These are phyloP conservation scores for Hartigia nigra DNA, from an alignment of 2,888 invertebrate species.

Conservation along the genomic window DNA sequence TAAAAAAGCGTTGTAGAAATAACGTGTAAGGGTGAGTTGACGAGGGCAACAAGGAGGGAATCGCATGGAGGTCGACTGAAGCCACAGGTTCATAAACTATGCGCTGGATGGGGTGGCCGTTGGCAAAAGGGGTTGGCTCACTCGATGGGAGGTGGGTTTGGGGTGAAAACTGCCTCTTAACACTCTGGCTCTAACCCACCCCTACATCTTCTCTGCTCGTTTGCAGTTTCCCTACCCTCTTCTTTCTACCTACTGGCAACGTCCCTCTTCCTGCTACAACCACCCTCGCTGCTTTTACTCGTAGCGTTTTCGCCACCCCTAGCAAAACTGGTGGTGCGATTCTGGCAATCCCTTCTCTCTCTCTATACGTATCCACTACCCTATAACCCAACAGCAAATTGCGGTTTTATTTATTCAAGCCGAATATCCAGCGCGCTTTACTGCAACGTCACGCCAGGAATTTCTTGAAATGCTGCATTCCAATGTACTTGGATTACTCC, in stretches of 20 bases:
- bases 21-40: neutral
- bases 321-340: neutral
- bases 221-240: slow-evolving; percentile 37
- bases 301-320: neutral
- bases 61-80: slow-evolving; percentile 29
- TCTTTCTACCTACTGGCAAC: slow-evolving; percentile 28
- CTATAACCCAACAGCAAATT: slow-evolving; percentile 11
- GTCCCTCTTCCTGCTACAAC: slow-evolving; percentile 13
- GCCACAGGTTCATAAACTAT: slow-evolving; percentile 56
- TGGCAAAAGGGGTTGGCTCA: slow-evolving; percentile 33
- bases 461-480: neutral
- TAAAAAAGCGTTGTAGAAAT: neutral
- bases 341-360: neutral
- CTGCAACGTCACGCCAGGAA: neutral
- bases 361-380: neutral
- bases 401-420: slow-evolving; percentile 20
- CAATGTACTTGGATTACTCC: neutral
- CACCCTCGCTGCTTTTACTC: neutral
- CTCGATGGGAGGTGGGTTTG: slow-evolving; percentile 33
- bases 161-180: slow-evolving; percentile 49
- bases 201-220: slow-evolving; percentile 39
- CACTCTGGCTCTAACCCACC: slow-evolving; percentile 31
- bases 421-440: slow-evolving; percentile 9
- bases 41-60: neutral
- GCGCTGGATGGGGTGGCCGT: slow-evolving; percentile 38